These are phyloP conservation scores for Plotosus lineatus DNA, from an alignment of 2,113 vertebrate species.

Conservation along the genomic window DNA sequence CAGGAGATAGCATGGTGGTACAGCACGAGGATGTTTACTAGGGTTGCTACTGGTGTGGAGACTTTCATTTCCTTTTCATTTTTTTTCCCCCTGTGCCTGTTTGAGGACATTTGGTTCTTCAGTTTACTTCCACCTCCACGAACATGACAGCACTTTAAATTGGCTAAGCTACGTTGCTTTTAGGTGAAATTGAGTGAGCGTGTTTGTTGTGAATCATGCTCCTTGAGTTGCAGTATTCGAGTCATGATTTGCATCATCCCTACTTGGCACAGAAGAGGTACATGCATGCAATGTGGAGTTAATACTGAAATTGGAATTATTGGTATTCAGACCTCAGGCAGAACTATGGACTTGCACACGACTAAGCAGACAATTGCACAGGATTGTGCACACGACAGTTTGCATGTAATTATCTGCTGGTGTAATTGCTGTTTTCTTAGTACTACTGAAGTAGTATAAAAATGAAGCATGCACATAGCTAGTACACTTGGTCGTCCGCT, in stretches of 20 bases:
- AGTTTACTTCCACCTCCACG: background rate
- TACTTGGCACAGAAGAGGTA: background rate
- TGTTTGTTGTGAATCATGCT: background rate
- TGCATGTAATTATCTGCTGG: background rate
- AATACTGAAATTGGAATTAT: background rate
- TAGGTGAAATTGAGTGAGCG: background rate
- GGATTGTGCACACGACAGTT: background rate
- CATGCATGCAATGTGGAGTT: constrained; percentile 1
- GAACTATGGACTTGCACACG: background rate
- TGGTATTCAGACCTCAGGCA: constrained; percentile 14
- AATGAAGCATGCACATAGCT: background rate
- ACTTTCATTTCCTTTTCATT: too few species aligned
- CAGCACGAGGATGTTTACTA: background rate
- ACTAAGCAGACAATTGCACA: background rate
- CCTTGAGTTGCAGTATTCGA: background rate
- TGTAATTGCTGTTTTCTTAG: background rate
- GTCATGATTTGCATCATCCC: background rate
- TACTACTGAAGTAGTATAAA: background rate
- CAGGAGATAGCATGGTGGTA: background rate
- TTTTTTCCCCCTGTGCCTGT: background rate
- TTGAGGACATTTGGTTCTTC: background rate
- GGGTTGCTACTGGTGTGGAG: background rate
- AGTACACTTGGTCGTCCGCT: background rate
- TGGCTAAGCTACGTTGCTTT: background rate
- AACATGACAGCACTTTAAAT: background rate